These are phyloP conservation scores for Schmidtea mediterranea DNA, from an alignment of 1,140 invertebrate genomes.

Conservation along the genomic window DNA sequence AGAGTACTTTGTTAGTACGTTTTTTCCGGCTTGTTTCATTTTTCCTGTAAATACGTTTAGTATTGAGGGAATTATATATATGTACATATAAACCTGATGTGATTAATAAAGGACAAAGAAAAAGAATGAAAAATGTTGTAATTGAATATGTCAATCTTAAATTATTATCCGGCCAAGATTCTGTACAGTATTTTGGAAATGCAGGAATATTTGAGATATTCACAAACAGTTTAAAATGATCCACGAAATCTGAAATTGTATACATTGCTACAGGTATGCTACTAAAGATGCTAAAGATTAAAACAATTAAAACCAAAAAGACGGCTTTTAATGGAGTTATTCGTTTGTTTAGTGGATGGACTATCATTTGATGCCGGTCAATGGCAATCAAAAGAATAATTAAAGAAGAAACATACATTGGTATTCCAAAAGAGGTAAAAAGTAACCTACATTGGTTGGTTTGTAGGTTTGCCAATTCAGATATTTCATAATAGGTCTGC, in stretches of 20 bases:
- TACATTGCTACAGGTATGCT: constrained; percentile 4
- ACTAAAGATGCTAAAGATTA: no score
- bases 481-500: constrained; percentile 1
- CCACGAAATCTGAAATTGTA: constrained; percentile 16
- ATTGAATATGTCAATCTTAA: constrained; percentile 14
- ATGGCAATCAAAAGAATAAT: constrained; percentile 41
- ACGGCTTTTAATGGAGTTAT: constrained; percentile 11
- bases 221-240: constrained; percentile 12
- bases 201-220: constrained; percentile 10
- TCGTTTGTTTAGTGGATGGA: constrained; percentile 30
- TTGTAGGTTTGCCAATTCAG: not conserved
- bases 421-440: constrained; percentile 29
- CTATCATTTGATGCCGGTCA: constrained; percentile 38
- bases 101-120: constrained; percentile 15
- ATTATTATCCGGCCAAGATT: constrained; percentile 14
- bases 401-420: constrained; percentile 40
- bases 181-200: constrained; percentile 15
- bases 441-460: constrained; percentile 16
- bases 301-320: no score
- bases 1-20: constrained; percentile 51
- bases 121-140: constrained; percentile 17
- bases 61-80: constrained; percentile 16
- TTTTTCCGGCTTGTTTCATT: constrained; percentile 34
- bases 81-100: constrained; percentile 17
- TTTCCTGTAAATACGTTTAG: constrained; percentile 15